Percentiles rank a stretch among this genome's conserved stretches.
phyloP scores from a whole-genome alignment of 2,797 vertebrate genomes.

The Loriculus beryllinus region DNA sequence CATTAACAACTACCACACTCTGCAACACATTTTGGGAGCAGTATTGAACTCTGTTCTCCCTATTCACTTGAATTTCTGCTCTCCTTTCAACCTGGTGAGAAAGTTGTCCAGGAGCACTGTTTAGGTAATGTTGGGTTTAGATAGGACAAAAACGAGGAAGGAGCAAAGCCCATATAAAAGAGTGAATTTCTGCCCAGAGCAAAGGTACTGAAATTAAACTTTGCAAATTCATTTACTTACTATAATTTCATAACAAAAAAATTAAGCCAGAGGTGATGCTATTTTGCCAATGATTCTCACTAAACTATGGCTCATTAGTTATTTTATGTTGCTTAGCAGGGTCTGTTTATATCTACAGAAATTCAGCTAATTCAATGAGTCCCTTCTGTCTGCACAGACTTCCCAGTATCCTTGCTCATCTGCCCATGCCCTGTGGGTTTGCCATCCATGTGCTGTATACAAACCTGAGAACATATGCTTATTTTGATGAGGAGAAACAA shows the following conservation, averaged over 20 bases:
- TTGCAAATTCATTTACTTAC: background rate
- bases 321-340: conserved; percentile 18
- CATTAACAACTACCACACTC: background rate
- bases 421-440: conserved; percentile 9
- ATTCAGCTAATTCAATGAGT: background rate
- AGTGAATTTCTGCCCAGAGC: background rate
- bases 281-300: background rate
- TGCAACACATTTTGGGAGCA: background rate
- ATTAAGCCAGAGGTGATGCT: background rate
- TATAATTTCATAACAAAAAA: background rate
- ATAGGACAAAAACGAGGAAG: background rate
- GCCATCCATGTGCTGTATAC: background rate
- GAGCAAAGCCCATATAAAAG: background rate
- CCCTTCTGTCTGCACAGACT: conserved; percentile 16
- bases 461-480: background rate
- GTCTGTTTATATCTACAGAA: conserved; percentile 4
- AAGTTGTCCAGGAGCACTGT: background rate
- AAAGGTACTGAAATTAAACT: background rate
- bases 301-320: conserved; percentile 11
- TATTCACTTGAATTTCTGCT: background rate
- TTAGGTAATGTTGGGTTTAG: background rate
- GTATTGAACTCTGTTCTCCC: background rate
- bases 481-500: background rate
- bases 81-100: background rate
- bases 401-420: conserved; percentile 6